Base-by-base conservation (phyloP, 1,140 invertebrate genomes). In the Oncopodura yosiiana region DNA sequence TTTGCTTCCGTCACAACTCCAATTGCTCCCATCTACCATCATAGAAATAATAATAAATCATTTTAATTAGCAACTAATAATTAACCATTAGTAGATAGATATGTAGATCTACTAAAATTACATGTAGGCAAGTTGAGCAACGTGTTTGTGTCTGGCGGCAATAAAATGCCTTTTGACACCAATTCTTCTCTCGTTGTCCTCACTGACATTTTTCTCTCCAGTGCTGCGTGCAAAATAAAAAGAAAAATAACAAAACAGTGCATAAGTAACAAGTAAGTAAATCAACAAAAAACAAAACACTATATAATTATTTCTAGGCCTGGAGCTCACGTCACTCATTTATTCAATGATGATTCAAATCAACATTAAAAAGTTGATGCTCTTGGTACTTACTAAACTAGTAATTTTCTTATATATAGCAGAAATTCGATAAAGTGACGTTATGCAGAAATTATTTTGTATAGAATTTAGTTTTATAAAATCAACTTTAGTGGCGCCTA, bases 151-250 rank as follows among this genome's bases (percentile, higher is more conserved):
- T 93, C 89, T 59, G 88, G 87, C 66, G 89, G 71, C 41, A n/a
- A n/a, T 51, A 97, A 76, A 65, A 97, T 94, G 65, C 92, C 92
- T 77, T 94, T 94, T 75, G 91, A 85, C 69, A 96, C 87, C 75
- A 97, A 78, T 71, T 95, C 92, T 73, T 95, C 91, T 75, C 91
- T 81, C 75, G 90, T 93, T 67, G 89, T 87, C 75, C 93, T 82
- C 76, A 95, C 87, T 68, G 92, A 95, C 75, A 97, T 95, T 77
- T 94, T 95, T 70, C 92, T 81, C 77, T 97, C 93, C 75, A 97
- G 80, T 63, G 90, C 92, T 95, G 74, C 49, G 75, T 78, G 66
- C 64, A 66, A 69, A 66, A 66, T 69, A 49, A 23, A 49, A 41
- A 49, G 11, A 48, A 32, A 34, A 34, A 34, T 34, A 8, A 53